Conservation (phyloP, 1,140 invertebrate genomes). For the Gyrodactylus bullatarudis region DNA sequence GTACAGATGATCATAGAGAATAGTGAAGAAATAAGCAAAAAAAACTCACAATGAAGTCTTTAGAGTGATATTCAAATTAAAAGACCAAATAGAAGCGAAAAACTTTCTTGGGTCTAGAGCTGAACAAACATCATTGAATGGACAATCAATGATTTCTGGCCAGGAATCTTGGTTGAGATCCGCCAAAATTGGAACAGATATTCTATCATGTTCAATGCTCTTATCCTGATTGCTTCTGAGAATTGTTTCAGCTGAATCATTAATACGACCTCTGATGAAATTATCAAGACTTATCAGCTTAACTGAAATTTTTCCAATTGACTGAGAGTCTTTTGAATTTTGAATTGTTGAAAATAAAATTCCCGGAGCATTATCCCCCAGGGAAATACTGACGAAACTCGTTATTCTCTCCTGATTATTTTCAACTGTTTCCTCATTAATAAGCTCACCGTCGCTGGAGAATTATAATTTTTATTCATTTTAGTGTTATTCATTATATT, state of each 20-base stretch:
- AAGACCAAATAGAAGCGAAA: neutral
- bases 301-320: neutral
- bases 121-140: neutral
- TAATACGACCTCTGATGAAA: neutral
- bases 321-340: neutral
- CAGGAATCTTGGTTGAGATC: neutral
- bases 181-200: neutral
- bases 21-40: no score
- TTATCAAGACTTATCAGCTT: neutral
- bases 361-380: neutral
- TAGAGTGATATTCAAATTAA: neutral
- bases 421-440: neutral
- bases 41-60: neutral
- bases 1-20: no score
- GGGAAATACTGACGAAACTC: neutral
- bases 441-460: neutral
- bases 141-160: neutral
- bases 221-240: neutral
- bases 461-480: neutral
- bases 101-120: neutral
- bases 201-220: no score
- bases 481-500: neutral
- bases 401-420: neutral
- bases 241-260: neutral
- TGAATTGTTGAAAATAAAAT: neutral